Percentiles rank a stretch among this genome's conserved stretches.
Conservation (phyloP, 2,888 invertebrate genomes). For the Punctoribates punctum region DNA sequence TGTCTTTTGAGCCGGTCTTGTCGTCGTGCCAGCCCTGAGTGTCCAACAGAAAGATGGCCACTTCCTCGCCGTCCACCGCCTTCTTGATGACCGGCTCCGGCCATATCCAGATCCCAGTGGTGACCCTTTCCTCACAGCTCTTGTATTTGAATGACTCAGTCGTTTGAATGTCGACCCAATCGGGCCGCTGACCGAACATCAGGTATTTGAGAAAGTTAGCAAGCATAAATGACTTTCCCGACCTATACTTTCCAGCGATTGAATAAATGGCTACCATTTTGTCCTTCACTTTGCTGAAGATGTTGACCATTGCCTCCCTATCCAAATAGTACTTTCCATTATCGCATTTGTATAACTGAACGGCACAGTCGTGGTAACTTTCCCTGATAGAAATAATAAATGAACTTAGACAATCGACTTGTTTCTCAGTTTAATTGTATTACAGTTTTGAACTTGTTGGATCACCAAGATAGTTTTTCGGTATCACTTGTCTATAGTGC, state of each 20-base stretch:
- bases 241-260: conserved; percentile 49
- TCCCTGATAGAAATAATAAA: too few relatives aligned
- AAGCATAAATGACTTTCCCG: conserved; percentile 50
- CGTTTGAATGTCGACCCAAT: conserved; percentile 19
- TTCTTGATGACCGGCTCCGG: conserved; percentile 44
- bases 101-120: conserved; percentile 47
- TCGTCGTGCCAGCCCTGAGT: conserved; percentile 60
- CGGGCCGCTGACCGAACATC: conserved; percentile 44
- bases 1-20: conserved; percentile 59
- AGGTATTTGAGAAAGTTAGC: conserved; percentile 49
- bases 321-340: not conserved
- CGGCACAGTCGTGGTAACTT: too few relatives aligned
- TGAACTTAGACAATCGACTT: too few relatives aligned
- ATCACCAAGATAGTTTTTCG: too few relatives aligned
- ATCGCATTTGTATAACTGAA: not conserved
- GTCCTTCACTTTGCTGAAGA: not conserved
- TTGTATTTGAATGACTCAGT: conserved; percentile 31
- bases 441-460: too few relatives aligned
- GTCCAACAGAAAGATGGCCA: conserved; percentile 58
- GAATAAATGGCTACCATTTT: conserved; percentile 45
- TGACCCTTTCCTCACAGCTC: conserved; percentile 46
- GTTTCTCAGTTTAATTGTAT: too few relatives aligned
- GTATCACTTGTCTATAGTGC: too few relatives aligned
- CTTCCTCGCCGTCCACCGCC: conserved; percentile 47
- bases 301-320: not conserved